phyloP scores from a whole-genome alignment of 2,888 invertebrate species.

The Caenorhabditis drosophilae region DNA sequence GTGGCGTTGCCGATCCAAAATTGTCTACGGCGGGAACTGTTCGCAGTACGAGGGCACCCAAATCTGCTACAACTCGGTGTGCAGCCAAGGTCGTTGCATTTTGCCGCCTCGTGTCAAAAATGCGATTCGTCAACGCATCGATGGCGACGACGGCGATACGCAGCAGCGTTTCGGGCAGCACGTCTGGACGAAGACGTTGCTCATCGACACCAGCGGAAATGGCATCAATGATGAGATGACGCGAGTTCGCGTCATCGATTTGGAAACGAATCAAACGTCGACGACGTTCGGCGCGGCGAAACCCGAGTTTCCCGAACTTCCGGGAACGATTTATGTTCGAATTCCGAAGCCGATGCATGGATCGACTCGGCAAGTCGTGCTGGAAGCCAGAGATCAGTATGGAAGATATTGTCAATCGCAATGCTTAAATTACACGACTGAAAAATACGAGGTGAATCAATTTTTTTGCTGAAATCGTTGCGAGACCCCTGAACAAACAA shows the following conservation, averaged over 20 bases:
- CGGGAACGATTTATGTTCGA: constrained; percentile 63
- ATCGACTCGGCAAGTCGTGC: constrained; percentile 42
- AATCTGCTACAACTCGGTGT: constrained; percentile 64
- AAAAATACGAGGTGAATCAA: constrained; percentile 58
- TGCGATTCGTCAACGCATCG: constrained; percentile 23
- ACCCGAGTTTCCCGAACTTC: constrained; percentile 51
- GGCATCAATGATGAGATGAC: constrained; percentile 42
- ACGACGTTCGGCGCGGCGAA: constrained; percentile 14
- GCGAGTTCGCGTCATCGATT: constrained; percentile 20
- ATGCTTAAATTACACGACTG: constrained; percentile 61
- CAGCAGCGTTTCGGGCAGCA: constrained; percentile 56
- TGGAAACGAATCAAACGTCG: constrained; percentile 21
- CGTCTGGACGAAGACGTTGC: constrained; percentile 65
- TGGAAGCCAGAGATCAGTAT: constrained; percentile 62
- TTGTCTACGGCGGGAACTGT: constrained; percentile 64
- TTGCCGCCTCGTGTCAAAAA: constrained; percentile 30
- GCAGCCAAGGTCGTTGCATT: constrained; percentile 35
- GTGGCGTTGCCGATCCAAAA: constrained; percentile 58
- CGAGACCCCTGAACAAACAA: too few species aligned
- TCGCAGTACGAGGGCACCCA: constrained; percentile 63
- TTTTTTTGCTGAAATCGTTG: too few species aligned
- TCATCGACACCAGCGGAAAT: constrained; percentile 47
- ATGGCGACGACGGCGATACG: constrained; percentile 15
- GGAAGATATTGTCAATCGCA: constrained; percentile 67
- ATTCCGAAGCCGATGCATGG: constrained; percentile 60